phyloP scores from a whole-genome alignment of 1,140 invertebrate genomes.

The Pseudomyrmex gracilis region DNA sequence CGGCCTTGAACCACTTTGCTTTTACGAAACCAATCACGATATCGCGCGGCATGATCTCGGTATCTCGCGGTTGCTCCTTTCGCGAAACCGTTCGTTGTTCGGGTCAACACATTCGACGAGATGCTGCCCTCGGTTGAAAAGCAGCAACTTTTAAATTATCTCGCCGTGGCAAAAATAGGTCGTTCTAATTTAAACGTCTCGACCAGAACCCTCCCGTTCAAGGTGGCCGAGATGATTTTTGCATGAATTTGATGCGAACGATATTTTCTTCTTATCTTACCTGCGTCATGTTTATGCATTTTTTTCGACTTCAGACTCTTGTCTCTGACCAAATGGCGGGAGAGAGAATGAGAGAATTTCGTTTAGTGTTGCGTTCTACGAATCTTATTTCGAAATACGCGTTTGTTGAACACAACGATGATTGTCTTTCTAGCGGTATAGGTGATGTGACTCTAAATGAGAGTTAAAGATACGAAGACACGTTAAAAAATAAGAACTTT shows the following conservation, averaged over 20 bases:
- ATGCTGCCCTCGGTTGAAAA: neutral
- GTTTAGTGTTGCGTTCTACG: neutral
- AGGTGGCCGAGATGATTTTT: neutral
- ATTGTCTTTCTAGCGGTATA: neutral
- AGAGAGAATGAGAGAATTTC: too few species aligned
- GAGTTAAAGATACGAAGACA: neutral
- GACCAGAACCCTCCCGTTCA: neutral
- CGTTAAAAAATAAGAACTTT: neutral
- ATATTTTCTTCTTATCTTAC: too few species aligned
- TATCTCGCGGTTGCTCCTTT: constrained; percentile 30
- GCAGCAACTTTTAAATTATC: neutral
- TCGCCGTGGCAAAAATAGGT: constrained; percentile 1
- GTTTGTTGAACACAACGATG: neutral
- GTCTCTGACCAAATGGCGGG: too few species aligned
- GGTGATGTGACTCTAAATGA: too few species aligned
- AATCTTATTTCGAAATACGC: too few species aligned
- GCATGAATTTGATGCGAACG: too few species aligned
- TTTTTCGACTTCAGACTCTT: too few species aligned
- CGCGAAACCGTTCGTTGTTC: neutral
- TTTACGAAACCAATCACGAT: constrained; percentile 31
- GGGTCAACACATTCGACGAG: constrained; percentile 56
- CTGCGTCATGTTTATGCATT: too few species aligned
- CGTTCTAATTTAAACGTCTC: constrained; percentile 10
- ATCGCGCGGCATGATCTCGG: constrained; percentile 36
- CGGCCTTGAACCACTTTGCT: constrained; percentile 64